These are phyloP conservation scores for Meda fulgida DNA, from an alignment of 2,797 vertebrate genomes.

Conservation along the genomic window DNA sequence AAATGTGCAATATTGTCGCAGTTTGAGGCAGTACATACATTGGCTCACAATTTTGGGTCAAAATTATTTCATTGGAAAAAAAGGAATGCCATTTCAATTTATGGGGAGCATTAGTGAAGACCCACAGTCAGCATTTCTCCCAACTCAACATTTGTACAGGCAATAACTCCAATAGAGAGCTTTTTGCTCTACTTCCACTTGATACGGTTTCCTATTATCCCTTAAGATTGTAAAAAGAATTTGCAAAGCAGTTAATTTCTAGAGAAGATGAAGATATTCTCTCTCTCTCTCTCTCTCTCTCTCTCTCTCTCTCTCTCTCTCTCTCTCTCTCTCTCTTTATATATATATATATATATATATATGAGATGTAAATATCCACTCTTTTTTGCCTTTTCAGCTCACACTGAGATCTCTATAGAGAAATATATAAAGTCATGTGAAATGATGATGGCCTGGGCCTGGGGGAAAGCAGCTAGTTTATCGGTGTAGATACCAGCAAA, in stretches of 20 bases:
- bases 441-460: conserved; percentile 16
- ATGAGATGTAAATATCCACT: neutral
- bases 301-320: no score
- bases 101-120: conserved; percentile 6
- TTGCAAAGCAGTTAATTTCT: neutral
- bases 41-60: neutral
- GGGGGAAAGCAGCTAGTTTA: conserved; percentile 12
- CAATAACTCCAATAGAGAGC: neutral
- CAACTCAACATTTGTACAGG: neutral
- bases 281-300: no score
- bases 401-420: neutral
- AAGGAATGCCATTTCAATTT: neutral
- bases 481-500: conserved; percentile 7
- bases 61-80: neutral
- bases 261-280: neutral
- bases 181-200: neutral
- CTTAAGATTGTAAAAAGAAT: neutral
- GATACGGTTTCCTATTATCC: conserved; percentile 7
- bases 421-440: neutral
- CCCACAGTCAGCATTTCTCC: conserved; percentile 4
- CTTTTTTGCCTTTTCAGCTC: neutral
- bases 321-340: no score
- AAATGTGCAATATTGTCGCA: conserved; percentile 7
- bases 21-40: neutral
- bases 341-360: neutral